Conservation (phyloP, 2,888 invertebrate species). For the Aleiodes alternator region DNA sequence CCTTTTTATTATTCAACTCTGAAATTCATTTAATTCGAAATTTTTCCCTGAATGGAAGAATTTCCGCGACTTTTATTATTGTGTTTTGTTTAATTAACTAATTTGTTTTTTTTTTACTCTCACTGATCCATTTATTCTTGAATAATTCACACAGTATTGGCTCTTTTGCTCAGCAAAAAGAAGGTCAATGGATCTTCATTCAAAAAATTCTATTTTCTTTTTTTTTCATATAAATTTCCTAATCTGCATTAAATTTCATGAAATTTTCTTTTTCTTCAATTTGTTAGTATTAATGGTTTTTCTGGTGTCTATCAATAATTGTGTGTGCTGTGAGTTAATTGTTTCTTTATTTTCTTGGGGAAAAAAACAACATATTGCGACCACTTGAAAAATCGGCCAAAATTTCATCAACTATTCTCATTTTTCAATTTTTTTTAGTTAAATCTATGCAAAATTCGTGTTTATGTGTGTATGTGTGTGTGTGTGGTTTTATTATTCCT, state of each 20-base stretch:
- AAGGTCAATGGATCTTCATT: constrained; percentile 18
- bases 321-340: no score
- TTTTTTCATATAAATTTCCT: constrained; percentile 24
- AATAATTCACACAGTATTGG: constrained; percentile 11
- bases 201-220: neutral
- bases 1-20: constrained; percentile 52
- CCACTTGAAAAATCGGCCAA: no score
- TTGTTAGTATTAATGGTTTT: neutral
- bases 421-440: neutral
- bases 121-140: constrained; percentile 11
- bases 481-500: constrained; percentile 29
- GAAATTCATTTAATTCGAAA: neutral
- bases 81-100: constrained; percentile 1
- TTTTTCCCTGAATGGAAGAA: constrained; percentile 1
- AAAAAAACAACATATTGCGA: no score
- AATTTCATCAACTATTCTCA: neutral
- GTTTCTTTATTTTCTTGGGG: no score
- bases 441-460: constrained; percentile 1
- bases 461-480: constrained; percentile 10
- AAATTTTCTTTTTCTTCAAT: neutral
- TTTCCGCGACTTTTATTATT: constrained; percentile 7
- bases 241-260: constrained; percentile 5
- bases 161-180: constrained; percentile 32
- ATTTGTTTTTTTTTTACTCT: neutral
- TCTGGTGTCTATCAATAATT: no score